Percentiles rank a stretch among this genome's conserved stretches.
These are phyloP conservation scores for Puntigrus tetrazona DNA, from an alignment of 2,113 vertebrate species.

Conservation along the genomic window DNA sequence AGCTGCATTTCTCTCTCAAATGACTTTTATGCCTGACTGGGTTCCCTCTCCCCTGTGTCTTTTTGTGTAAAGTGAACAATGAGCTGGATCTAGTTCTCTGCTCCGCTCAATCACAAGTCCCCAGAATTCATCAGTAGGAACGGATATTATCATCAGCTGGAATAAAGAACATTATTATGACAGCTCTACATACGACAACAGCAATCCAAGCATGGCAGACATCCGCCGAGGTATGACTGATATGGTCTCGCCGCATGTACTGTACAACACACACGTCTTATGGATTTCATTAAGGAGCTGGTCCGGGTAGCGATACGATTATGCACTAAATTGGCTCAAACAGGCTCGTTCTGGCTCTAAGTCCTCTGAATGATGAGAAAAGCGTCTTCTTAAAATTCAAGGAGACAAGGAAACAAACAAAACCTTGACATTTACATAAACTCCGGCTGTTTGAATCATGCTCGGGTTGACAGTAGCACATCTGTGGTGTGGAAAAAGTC, in stretches of 20 bases:
- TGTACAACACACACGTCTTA: background rate
- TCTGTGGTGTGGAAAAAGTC: constrained; percentile 26
- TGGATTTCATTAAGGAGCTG: background rate
- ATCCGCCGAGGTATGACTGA: constrained; percentile 50
- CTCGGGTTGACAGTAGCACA: constrained; percentile 14
- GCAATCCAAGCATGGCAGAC: constrained; percentile 55
- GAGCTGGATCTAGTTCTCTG: constrained; percentile 34
- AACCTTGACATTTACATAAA: constrained; percentile 25
- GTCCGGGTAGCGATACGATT: background rate
- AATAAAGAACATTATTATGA: constrained; percentile 66
- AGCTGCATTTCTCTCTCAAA: constrained; percentile 40
- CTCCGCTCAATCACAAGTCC: constrained; percentile 2
- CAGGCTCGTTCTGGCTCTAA: background rate
- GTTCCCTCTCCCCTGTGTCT: constrained; percentile 13
- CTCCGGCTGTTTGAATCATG: constrained; percentile 34
- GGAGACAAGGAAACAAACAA: background rate
- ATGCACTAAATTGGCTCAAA: background rate
- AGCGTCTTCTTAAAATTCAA: background rate
- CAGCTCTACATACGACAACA: constrained; percentile 67
- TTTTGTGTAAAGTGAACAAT: constrained; percentile 43
- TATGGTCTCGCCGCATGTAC: constrained; percentile 11
- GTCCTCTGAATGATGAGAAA: background rate
- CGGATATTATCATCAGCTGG: constrained; percentile 64
- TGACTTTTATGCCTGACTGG: constrained; percentile 51
- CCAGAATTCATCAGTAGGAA: constrained; percentile 53